Conservation (phyloP, 1,140 invertebrate species). For the Cherax quadricarinatus region DNA sequence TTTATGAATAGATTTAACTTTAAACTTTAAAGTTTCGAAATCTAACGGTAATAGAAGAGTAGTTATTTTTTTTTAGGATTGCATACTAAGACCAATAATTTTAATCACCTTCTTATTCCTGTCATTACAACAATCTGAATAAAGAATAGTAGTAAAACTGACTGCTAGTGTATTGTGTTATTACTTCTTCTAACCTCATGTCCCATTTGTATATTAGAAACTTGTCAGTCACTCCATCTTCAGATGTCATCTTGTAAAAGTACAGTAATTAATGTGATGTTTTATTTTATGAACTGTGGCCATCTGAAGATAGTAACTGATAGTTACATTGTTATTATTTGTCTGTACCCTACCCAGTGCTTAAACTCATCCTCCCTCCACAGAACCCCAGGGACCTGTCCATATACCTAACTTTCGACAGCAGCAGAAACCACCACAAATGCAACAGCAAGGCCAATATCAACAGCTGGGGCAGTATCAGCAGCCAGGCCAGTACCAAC, state of each 20-base stretch:
- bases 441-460: conserved; percentile 16
- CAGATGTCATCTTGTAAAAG: background rate
- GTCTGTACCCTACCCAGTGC: background rate
- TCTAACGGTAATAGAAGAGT: conserved; percentile 6
- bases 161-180: background rate
- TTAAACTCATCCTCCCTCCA: conserved; percentile 21
- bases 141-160: background rate
- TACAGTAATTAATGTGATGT: background rate
- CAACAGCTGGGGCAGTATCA: conserved; percentile 29
- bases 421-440: conserved; percentile 27
- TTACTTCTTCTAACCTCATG: background rate
- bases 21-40: background rate
- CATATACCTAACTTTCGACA: conserved; percentile 57
- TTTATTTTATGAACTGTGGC: background rate
- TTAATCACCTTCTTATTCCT: background rate
- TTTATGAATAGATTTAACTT: background rate
- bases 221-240: background rate
- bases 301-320: conserved; percentile 12
- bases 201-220: background rate
- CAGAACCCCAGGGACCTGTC: conserved; percentile 67
- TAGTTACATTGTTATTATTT: background rate
- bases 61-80: conserved; percentile 4
- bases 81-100: conserved; percentile 1
- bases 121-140: background rate
- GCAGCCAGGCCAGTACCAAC: conserved; percentile 30